Base-by-base conservation (phyloP, 2,113 vertebrate genomes). In the Myanophis thanlyinensis region DNA sequence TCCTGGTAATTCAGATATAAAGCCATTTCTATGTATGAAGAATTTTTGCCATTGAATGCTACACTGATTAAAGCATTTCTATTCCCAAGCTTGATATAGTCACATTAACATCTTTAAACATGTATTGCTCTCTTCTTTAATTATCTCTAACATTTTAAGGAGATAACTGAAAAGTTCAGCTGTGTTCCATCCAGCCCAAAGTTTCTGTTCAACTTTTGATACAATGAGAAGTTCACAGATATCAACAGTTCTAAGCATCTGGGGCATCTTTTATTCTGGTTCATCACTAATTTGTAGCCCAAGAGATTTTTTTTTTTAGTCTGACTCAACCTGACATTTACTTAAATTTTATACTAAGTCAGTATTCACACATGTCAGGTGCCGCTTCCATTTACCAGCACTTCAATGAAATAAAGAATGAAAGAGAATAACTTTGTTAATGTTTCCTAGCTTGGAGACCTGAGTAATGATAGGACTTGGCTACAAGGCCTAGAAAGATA, bases 71-170 rank as follows among this genome's bases (percentile, higher is more conserved):
- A 18, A 80, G 18, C 8, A 40, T 80, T 80, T 44, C 35, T 44
- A 44, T 80, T 44, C 73, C 35, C 35, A 22, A 44, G 35, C 20
- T 80, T 80, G 35, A 22, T 44, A 23, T 7, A 80, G 18, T 22
- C 73, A 80, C 73, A 40, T 80, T 80, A 22, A 44, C 18, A 80
- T 80, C 35, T 80, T 80, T 44, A 80, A 80, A 80, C 73, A 44
- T 80, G 35, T 80, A 23, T 51, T 51, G 15, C 23, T 91, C 52
- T 59, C 35, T 40, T 89, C 73, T 89, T 48, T 91, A 89, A 91
- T 89, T 91, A 91, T 89, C 20, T 35, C 54, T 93, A 40, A 91
- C 90, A 59, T 62, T 86, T 48, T 91, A 85, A 87, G 44, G 73
- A 87, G 80, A 53, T 52, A 87, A 87, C 11, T 46, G 49, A 67